These are phyloP conservation scores for Spinus pinus DNA, from an alignment of 2,797 vertebrate genomes.

Conservation along the genomic window DNA sequence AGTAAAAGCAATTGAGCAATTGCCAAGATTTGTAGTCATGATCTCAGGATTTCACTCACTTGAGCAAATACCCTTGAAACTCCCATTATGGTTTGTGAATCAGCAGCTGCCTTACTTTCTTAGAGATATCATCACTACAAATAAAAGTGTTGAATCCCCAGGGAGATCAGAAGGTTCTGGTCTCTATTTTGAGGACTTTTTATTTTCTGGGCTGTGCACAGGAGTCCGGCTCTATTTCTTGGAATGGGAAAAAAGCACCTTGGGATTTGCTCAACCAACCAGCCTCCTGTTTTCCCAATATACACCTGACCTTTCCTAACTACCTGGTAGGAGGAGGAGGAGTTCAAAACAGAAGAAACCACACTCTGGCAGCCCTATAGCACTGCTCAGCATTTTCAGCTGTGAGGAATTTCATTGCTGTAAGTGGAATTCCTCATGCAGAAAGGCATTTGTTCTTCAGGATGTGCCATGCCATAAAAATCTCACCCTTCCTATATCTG, in stretches of 20 bases:
- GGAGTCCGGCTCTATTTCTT: neutral
- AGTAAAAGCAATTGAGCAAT: slow-evolving; percentile 25
- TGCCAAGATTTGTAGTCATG: slow-evolving; percentile 12
- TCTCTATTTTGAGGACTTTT: neutral
- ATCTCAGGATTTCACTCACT: slow-evolving; percentile 23
- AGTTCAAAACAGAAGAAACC: slow-evolving; percentile 15
- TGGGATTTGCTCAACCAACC: neutral
- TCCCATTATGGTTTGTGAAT: slow-evolving; percentile 51
- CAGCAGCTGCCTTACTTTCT: neutral
- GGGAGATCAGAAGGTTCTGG: slow-evolving; percentile 9
- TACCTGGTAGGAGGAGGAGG: neutral
- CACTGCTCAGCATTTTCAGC: neutral
- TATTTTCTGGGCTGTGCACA: neutral
- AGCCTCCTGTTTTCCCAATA: neutral
- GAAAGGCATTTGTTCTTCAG: neutral
- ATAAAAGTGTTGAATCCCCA: neutral
- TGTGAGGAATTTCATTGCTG: neutral
- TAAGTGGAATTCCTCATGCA: neutral
- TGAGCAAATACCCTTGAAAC: slow-evolving; percentile 29
- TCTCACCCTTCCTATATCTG: neutral
- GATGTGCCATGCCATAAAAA: neutral
- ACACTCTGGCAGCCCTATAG: neutral
- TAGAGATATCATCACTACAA: slow-evolving; percentile 41
- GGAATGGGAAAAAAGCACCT: neutral
- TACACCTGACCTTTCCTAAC: neutral